Evolutionary conservation across 2,113 vertebrate species (phyloP), one percentile per base, ranked within the genome.

Genomic region (Chitala chitala): DNA sequence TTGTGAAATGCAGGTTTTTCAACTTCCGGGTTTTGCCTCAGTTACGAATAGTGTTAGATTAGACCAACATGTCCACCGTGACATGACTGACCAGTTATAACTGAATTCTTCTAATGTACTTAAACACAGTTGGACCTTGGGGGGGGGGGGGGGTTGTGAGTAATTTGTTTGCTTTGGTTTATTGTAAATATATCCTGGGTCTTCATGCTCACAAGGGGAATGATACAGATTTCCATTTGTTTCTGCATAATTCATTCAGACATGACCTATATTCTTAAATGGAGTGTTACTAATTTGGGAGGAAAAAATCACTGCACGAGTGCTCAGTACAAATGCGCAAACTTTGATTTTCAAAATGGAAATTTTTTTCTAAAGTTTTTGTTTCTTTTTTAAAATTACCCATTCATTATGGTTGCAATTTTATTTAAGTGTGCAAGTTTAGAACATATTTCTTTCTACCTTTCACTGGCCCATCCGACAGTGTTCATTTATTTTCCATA

Each of bases 221-320:
- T 71, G 26, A 69, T 75, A 69, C 40, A 75, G 56, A 73, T 22
- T 44, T 51, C 44, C 50, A 64, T 71, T 75, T 75, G 71, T 72
- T 61, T 58, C 64, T 61, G 24, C 68, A 75, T 78, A 75, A 78
- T 65, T 68, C 72, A 78, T 71, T 70, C 72, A 53, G 70, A 74
- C 59, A 69, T 74, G 66, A 6, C 66, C 40, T 74, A 74, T 50
- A 51, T 77, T 75, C 59, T 65, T 61, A 71, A 72, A 71, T 55
- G 54, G 58, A 44, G 50, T 70, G 69, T 74, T 70, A 40, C 38
- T 71, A 70, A 56, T 36, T 54, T 65, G 20, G 24, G 58, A 70
- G 54, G n/a, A 61, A 75, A 71, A 46, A 54, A 71, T 26, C 38
- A 7, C 55, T 56, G 3, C 20, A 58, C 40, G 71, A 29, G 56